These are phyloP conservation scores for Drosophila pegasa DNA, from an alignment of 2,888 invertebrate genomes.

Conservation along the genomic window DNA sequence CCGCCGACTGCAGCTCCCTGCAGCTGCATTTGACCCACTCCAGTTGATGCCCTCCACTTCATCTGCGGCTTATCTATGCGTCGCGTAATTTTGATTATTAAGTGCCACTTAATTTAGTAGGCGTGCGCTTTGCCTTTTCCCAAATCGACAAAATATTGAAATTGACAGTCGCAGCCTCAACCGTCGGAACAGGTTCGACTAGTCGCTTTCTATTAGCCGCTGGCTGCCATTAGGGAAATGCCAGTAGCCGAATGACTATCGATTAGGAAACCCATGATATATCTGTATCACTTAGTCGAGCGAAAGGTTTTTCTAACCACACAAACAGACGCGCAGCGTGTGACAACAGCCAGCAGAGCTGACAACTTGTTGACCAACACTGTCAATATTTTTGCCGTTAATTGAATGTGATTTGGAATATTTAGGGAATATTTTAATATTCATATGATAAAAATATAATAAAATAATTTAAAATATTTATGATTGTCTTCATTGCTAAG, in stretches of 20 bases:
- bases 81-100: conserved; percentile 81
- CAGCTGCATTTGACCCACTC: conserved; percentile 59
- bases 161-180: conserved; percentile 63
- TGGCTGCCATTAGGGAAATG: conserved; percentile 70
- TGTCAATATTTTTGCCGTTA: background rate
- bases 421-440: background rate
- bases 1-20: too few relatives aligned
- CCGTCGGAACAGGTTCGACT: conserved; percentile 49
- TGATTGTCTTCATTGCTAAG: too few relatives aligned
- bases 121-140: conserved; percentile 69
- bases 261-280: conserved; percentile 76
- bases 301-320: conserved; percentile 44
- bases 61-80: conserved; percentile 67
- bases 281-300: conserved; percentile 64
- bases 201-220: conserved; percentile 43
- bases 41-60: conserved; percentile 27
- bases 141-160: conserved; percentile 73
- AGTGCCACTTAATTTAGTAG: conserved; percentile 81
- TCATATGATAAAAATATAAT: too few relatives aligned
- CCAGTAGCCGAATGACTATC: conserved; percentile 67
- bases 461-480: too few relatives aligned
- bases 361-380: conserved; percentile 10
- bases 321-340: background rate
- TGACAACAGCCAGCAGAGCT: background rate
- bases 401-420: background rate